Base-by-base conservation (phyloP, 64 coral and sea anemone genomes). In the Montipora foliosa region DNA sequence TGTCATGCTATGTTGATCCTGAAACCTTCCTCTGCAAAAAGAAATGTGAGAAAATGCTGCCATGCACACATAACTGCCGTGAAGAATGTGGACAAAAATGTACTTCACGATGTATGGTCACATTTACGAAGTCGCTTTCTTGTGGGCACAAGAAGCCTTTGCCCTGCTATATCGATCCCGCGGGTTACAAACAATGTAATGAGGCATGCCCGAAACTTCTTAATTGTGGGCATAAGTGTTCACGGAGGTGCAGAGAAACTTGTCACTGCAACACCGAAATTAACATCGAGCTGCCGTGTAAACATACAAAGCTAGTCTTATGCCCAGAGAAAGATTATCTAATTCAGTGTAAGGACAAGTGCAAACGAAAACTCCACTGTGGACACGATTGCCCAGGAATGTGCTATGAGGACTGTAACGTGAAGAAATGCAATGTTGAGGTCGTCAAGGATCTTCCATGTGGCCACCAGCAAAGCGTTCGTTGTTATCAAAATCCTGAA, bases 221-320 rank as follows among this genome's bases (percentile, higher is more conserved):
- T 81, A 6, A 82, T 4, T 94, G 92, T 77, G 78, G 67, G 49
- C 92, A 94, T 73, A 68, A 48, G 45, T 94, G 92, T 76, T 47
- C 78, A 51, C 61, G 77, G 10, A 94, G 9, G 76, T 94, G 92
- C 13, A 25, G 49, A 21, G 67, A 89, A 13, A 24, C 74, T 13
- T 94, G 92, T 47, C 46, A 48, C 4, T 94, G 92, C 80, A 76
- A 62, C 50, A 62, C 58, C 5, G 6, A 61, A 75, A 74, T 89
- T 14, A 29, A 71, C 25, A 73, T 61, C 12, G 49, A 19, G n/a
- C 74, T 83, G 48, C 44, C 50, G 1, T 94, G 92, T 49, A 45
- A 81, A 60, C 92, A 94, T 14, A 81, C 53, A 67, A 60, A 21
- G 76, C 11, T 5, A 15, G n/a, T 83, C 29, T 49, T 14, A 1